Base-by-base conservation (phyloP, 2,888 invertebrate genomes). In the Sarcophaga variegata region DNA sequence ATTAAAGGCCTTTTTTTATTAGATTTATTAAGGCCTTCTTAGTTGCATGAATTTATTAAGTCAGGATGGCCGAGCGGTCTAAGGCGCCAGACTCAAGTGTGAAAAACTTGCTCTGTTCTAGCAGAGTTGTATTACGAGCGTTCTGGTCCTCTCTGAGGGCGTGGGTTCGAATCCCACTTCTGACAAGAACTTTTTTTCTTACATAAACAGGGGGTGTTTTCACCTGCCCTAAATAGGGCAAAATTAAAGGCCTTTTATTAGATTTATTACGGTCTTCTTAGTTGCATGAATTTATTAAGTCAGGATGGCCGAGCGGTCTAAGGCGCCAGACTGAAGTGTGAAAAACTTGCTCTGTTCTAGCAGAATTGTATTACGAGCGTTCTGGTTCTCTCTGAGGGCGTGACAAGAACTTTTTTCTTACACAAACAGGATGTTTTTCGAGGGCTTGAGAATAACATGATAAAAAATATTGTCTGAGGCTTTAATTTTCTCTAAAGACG, bases 101-200 rank as follows among this genome's bases (percentile, higher is more conserved):
- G 37, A 37, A 84, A 0, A 69, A 76, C 79, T 80, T 84, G 64
- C 72, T 81, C 12, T 67, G 71, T 66, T 81, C 49, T 10, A 69
- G 22, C 67, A 47, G 14, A 69, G 67, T 47, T 45, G 45, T 37
- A 37, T 37, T 20, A 12, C 59, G 17, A 54, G 54, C 54, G 74
- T 89, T 89, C 88, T 89, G 88, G 89, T 90, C 89, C 70, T 71
- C 69, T 79, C 74, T 83, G 83, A 83, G 83, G 83, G 78, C 83
- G 74, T 79, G 78, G 83, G 86, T 86, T 86, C 80, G 87, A 90
- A 90, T 90, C 89, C 90, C 90, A 89, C 90, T 89, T 88, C 88
- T 89, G 89, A 89, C 90, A 89, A 87, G 66, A 62, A 60, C 0
- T 70, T 87, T 89, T 89, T 90, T 88, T 49, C 1, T 37, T 37